phyloP scores from a whole-genome alignment of 2,888 invertebrate species.

The Idaea dimidiata region DNA sequence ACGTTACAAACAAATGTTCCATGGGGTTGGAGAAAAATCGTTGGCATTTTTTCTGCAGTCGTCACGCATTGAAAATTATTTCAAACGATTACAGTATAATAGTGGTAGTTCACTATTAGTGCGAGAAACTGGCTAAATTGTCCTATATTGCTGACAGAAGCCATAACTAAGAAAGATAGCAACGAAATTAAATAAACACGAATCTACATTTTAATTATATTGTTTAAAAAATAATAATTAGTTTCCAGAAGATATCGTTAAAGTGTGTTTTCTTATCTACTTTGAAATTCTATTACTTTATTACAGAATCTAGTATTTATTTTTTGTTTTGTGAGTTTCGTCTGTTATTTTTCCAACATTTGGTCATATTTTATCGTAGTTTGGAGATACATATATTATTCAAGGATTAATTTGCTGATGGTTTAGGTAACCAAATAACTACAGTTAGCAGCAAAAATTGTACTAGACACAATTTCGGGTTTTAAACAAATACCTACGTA shows the following conservation, averaged over 20 bases:
- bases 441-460: background rate
- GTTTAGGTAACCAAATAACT: background rate
- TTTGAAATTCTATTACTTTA: conserved; percentile 1
- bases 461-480: background rate
- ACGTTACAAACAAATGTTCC: no score
- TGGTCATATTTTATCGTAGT: conserved; percentile 5
- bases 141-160: no score
- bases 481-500: background rate
- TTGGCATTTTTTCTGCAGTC: no score
- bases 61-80: no score
- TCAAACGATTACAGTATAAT: no score
- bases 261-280: background rate
- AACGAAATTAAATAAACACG: background rate
- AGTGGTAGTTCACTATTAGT: no score
- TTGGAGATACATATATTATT: conserved; percentile 12
- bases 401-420: conserved; percentile 18
- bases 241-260: background rate
- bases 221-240: background rate
- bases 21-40: no score
- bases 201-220: background rate
- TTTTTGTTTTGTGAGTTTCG: background rate
- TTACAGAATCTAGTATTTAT: background rate
- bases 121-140: no score
- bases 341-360: background rate
- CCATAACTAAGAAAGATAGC: no score